Evolutionary conservation across 2,888 invertebrate species (phyloP), one percentile per base, ranked within the genome.

Genomic region (Zygothrica quintamaculata): DNA sequence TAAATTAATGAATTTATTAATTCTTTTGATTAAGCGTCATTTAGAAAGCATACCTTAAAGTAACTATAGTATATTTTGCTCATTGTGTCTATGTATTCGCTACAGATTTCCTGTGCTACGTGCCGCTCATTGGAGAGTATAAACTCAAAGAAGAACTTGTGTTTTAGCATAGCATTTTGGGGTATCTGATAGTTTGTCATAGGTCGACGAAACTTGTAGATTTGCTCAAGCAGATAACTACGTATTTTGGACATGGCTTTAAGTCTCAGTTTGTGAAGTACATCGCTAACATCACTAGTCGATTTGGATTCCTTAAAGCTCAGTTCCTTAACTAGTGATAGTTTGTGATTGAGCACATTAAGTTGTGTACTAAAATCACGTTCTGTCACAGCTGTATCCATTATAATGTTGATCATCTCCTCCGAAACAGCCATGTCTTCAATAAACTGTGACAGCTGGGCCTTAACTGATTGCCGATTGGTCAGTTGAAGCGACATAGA

Each of bases 101-200:
- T 96, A 87, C 97, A 95, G 75, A 99, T 96, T 92, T 99, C 99
- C 88, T 97, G 96, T 0, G 99, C 99, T 4, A 98, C 96, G 90
- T 97, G 96, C 65, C 98, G 93, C 90, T 99, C 99, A 92, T 99
- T 98, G 1, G 96, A 94, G 81, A 99, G 92, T 67, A 99, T 94
- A 91, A 99, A 99, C 91, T 99, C 99, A 92, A 98, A 99, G 91
- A 98, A 99, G 90, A 98, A 98, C 89, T 98, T 98, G 90, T 97
- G 96, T 90, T 99, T 99, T 6, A 99, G 92, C 94, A 99, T 95
- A 42, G 98, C 97, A 92, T 99, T 99, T 90, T 99, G 99, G 34
- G 99, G 98, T 64, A 99, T 96, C 92, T 99, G 99, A 92, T 99
- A 99, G 92, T 99, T 99, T 0, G 98, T 96, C 95, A 99, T 97